Base-by-base conservation (phyloP, 1,140 invertebrate species). In the Aphis craccivora region DNA sequence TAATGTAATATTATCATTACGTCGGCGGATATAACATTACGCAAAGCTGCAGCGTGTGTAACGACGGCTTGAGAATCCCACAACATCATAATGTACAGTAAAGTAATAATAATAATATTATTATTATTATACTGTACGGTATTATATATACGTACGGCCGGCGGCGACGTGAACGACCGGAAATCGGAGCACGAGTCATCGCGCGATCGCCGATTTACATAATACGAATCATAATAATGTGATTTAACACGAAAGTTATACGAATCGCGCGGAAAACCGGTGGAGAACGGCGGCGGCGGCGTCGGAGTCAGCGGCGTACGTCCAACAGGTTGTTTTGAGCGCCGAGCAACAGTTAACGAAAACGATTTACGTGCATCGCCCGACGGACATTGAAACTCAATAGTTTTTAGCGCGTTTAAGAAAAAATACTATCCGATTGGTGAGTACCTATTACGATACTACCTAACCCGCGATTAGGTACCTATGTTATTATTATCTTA, bases 261-360 rank as follows among this genome's bases (percentile, higher is more conserved):
- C 60, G 60, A 76, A 76, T 76, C 60, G 60, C 14, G 60, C 30
- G 5, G 60, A 35, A 76, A 76, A 76, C 60, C 30, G 60, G 60
- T 18, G 60, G 55, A n/a, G 11, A 14, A 67, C 60, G 14, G 45
- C 45, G 55, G 25, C 25, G 30, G 30, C 30, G 55, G 55, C 25
- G 25, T 18, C 9, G 8, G 11, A 30, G 60, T 3, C 55, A 25
- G 55, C 35, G 81, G 23, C 22, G 7, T 83, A 23, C 40, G 20
- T 37, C 83, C 83, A 84, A 84, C 83, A 84, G 83, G 83, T 84
- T 43, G 83, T 84, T 84, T 84, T 3, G 81, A 83, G 22, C 40
- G 83, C 37, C 83, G 83, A 84, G 83, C 83, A 84, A 84, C 83
- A 84, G 83, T 84, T 84, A 35, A 23, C 35, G 81, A 37, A 83